Percentiles rank a stretch among this genome's conserved stretches.
phyloP scores from a whole-genome alignment of 2,113 vertebrate genomes.

The Anguilla rostrata region DNA sequence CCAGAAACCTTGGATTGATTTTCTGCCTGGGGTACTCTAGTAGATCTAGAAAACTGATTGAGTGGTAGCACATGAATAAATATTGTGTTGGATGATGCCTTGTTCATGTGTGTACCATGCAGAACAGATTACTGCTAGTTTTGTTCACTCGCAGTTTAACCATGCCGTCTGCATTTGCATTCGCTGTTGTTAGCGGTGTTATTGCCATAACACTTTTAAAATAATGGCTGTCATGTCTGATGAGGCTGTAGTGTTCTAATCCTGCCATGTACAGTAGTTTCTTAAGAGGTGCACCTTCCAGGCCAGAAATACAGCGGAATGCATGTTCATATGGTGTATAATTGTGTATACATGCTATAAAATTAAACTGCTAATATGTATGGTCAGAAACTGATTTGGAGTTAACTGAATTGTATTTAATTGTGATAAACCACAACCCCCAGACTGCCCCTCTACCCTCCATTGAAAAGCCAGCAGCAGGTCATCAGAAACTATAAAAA shows the following conservation, averaged over 20 bases:
- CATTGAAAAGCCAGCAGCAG: no score
- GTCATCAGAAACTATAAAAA: no score
- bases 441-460: no score
- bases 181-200: not conserved
- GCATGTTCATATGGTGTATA: no score
- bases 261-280: not conserved
- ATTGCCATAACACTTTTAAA: not conserved
- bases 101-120: not conserved
- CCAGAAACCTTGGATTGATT: conserved; percentile 2
- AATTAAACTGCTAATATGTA: no score
- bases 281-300: not conserved
- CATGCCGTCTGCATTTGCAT: not conserved
- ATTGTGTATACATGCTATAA: no score
- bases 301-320: not conserved
- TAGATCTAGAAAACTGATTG: conserved; percentile 4
- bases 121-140: not conserved
- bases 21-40: not conserved
- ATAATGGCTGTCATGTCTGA: not conserved
- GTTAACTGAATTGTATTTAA: no score
- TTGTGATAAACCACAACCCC: no score
- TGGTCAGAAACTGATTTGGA: no score
- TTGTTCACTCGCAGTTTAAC: not conserved
- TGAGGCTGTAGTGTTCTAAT: not conserved
- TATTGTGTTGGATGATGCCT: not conserved
- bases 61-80: conserved; percentile 2